phyloP scores from a whole-genome alignment of 2,113 vertebrate genomes.

The Bagarius yarrelli region DNA sequence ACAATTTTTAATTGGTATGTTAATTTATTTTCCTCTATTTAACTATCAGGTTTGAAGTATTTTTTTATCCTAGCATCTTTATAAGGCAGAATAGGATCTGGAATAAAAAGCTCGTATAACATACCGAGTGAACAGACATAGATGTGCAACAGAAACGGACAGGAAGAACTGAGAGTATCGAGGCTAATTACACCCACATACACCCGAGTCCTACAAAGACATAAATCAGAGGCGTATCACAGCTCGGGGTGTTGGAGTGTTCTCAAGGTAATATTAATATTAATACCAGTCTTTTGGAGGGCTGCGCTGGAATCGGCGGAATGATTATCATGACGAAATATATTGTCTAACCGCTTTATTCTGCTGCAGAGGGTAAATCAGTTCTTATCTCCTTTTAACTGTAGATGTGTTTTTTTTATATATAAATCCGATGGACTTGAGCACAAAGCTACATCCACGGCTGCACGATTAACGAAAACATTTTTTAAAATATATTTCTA shows the following conservation, averaged over 20 bases:
- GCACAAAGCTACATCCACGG: neutral
- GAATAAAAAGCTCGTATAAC: too few species aligned
- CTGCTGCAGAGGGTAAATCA: neutral
- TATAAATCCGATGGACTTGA: neutral
- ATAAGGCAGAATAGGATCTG: neutral
- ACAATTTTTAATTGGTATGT: too few species aligned
- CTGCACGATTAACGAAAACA: neutral
- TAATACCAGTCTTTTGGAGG: neutral
- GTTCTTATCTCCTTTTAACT: neutral
- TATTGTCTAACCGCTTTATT: too few species aligned
- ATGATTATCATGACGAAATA: neutral
- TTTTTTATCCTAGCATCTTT: too few species aligned
- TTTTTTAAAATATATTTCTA: neutral
- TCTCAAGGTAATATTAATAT: slow-evolving; percentile 19
- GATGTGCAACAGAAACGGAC: too few species aligned
- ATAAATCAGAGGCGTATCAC: slow-evolving; percentile 15
- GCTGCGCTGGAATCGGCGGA: neutral
- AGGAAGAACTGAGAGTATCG: neutral
- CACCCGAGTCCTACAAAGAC: neutral
- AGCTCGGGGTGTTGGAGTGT: slow-evolving; percentile 11
- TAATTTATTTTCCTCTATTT: too few species aligned
- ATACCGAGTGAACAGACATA: neutral
- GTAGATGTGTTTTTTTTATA: neutral
- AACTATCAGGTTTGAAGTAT: neutral
- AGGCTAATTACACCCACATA: slow-evolving; percentile 2